phyloP scores from a whole-genome alignment of 1,140 invertebrate genomes.

The Lepidurus arcticus region DNA sequence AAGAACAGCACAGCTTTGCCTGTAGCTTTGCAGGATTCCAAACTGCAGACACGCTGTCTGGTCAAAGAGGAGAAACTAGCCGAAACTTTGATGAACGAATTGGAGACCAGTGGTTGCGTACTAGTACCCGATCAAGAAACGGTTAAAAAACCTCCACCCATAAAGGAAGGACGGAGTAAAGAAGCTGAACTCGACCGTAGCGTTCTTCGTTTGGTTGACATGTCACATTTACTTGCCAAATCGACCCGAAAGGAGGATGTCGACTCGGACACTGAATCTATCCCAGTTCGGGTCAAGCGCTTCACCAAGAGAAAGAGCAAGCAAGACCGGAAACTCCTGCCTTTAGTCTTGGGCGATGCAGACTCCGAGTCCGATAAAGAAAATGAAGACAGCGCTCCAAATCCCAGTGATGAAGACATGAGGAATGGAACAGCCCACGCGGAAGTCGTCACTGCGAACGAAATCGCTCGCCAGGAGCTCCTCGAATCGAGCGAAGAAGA shows the following conservation, averaged over 20 bases:
- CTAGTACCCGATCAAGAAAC: background rate
- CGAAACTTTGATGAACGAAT: background rate
- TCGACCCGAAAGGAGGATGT: too few species aligned
- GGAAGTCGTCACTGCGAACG: background rate
- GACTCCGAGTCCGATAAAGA: too few species aligned
- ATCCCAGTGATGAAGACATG: too few species aligned
- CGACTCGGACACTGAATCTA: too few species aligned
- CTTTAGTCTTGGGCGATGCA: too few species aligned
- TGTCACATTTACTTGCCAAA: too few species aligned
- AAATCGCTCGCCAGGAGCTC: background rate
- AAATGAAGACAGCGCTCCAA: too few species aligned
- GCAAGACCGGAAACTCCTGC: too few species aligned
- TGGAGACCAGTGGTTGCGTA: background rate
- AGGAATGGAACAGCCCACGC: background rate
- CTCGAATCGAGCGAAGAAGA: background rate
- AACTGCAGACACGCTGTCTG: background rate
- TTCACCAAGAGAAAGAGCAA: too few species aligned
- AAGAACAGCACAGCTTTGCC: background rate
- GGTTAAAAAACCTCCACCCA: background rate
- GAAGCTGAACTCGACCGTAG: too few species aligned
- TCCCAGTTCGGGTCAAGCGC: too few species aligned
- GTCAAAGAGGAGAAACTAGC: background rate
- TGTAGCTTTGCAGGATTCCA: background rate
- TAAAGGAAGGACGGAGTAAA: background rate
- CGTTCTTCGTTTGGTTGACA: too few species aligned